Conservation (phyloP, 2,797 vertebrate genomes). For the Salarias fasciatus region DNA sequence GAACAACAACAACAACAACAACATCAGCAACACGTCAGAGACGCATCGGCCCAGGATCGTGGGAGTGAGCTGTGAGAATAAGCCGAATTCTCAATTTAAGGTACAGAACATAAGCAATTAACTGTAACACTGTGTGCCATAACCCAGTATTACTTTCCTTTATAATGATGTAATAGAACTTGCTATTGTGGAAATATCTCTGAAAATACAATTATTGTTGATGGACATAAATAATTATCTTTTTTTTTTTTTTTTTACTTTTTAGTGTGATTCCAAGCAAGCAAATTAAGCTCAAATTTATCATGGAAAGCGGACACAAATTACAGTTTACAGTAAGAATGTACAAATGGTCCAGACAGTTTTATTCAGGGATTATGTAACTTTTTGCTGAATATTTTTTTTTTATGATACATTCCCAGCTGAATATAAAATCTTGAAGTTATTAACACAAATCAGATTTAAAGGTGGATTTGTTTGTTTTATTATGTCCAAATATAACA, state of each 20-base stretch:
- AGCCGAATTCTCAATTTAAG: conserved; percentile 80
- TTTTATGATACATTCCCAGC: no score
- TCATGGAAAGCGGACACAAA: neutral
- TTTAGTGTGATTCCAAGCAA: neutral
- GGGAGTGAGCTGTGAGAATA: conserved; percentile 80
- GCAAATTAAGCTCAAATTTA: neutral
- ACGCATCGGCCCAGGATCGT: conserved; percentile 76
- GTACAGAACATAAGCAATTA: conserved; percentile 56
- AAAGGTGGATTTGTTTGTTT: neutral
- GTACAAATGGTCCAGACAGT: neutral
- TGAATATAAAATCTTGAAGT: neutral
- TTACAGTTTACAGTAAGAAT: no score
- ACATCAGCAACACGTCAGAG: conserved; percentile 54
- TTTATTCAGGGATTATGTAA: neutral
- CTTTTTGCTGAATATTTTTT: no score
- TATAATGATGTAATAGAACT: no score
- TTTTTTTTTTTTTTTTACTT: neutral
- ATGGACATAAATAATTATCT: neutral
- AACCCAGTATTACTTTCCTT: no score
- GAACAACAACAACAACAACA: conserved; percentile 81
- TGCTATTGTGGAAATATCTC: no score
- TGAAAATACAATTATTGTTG: no score
- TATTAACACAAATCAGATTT: neutral
- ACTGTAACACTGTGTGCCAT: neutral
- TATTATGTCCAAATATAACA: neutral